A percentile compares a stretch with the other conserved stretches of the same genome.
Evolutionary conservation across 2,113 vertebrate genomes (phyloP).

Genomic region (Furnarius figulus): DNA sequence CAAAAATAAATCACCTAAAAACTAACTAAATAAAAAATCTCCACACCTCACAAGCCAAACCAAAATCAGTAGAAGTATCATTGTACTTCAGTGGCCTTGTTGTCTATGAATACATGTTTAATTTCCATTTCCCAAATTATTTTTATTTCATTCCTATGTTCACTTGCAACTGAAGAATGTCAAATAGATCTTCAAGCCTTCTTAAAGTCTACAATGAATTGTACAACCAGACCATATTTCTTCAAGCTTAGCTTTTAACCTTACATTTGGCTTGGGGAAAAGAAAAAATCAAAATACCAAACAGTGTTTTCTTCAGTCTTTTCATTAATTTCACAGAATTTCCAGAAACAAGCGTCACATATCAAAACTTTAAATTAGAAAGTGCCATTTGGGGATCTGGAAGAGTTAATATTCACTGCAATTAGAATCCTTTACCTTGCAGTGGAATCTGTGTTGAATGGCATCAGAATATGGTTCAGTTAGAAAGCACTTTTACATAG

Average conservation of each 20-base stretch:
- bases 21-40: neutral
- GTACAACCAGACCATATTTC: neutral
- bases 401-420: neutral
- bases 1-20: constrained; percentile 1
- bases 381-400: neutral
- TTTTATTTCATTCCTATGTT: neutral
- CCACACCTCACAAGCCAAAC: neutral
- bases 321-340: constrained; percentile 13
- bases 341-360: neutral
- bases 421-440: neutral
- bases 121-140: neutral
- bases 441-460: neutral
- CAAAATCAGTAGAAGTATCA: neutral
- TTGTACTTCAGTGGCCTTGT: neutral
- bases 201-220: neutral
- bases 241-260: neutral
- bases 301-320: neutral
- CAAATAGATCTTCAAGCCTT: neutral
- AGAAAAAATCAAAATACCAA: neutral
- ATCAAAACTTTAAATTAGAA: neutral
- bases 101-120: neutral
- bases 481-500: neutral
- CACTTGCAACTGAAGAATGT: neutral
- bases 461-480: neutral
- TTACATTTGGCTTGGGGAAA: neutral